Base-by-base conservation (phyloP, 2,888 invertebrate genomes). In the Dioctria rufipes region DNA sequence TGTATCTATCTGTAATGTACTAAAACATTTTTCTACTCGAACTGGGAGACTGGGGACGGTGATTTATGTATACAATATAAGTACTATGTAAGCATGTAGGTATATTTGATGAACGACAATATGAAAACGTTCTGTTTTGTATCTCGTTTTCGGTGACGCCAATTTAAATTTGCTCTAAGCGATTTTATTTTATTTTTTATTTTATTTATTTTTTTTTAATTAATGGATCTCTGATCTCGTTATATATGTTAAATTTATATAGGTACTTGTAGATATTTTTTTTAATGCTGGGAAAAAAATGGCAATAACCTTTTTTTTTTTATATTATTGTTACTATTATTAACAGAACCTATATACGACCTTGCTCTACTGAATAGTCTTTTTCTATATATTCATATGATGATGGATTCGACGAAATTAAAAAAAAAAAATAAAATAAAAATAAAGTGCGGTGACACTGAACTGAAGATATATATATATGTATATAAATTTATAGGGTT, bases 51-150 rank as follows among this genome's bases (percentile, higher is more conserved):
- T 8, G 11, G 11, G 40, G 54, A 39, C 25, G 3, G 40, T 42
- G 25, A 25, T 25, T 25, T 25, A 25, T 25, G 25, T 25, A 25
- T 25, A 25, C 25, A 25, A 25, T 25, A 25, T 25, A 25, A 25
- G 25, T 25, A 25, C 25, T 25, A 25, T 25, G 25, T 25, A 25
- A 25, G 25, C 25, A 25, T 25, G 25, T 25, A 25, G 25, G 25
- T 25, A 25, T 25, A 25, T 25, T 1, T 60, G 42, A 75, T 25
- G 25, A 75, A 13, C 60, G 73, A 60, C 73, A 75, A 75, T 75
- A 25, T 25, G 51, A 75, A 75, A 75, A 60, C 60, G 60, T 75
- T 75, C 25, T 75, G 46, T 75, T 60, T 75, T 75, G 73, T 60
- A 13, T 75, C 42, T 60, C 37, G 58, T 42, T 37, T 13, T 3